Base-by-base conservation (phyloP, 2,113 vertebrate species). In the Manacus vitellinus region DNA sequence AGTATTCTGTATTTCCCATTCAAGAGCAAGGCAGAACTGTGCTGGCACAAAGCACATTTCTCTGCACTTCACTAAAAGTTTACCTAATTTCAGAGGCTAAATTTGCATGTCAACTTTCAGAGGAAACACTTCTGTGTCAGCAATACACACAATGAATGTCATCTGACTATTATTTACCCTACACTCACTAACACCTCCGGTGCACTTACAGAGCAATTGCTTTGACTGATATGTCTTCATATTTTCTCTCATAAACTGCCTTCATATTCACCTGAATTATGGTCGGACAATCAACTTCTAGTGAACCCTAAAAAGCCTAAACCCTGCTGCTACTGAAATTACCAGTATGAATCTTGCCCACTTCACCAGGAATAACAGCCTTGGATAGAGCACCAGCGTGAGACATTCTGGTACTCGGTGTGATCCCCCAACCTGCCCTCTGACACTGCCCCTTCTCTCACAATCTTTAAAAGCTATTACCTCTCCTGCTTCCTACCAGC, bases 1-100 rank as follows among this genome's bases (percentile, higher is more conserved):
- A 93, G 71, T 52, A 92, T 88, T 75, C 93, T 91, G 70, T 55
- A 65, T 93, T 95, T 92, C 74, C 62, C 93, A 93, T 81, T 72
- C 70, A 89, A 33, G 56, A 95, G 61, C 58, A 71, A 71, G 68
- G 85, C 66, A 94, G 95, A 79, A 73, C 73, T 44, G 71, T 63
- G 65, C 80, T 94, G 94, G 90, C 94, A 86, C 71, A 81, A 92
- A 82, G 27, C 74, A 74, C 63, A 6, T 43, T 66, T 67, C 87
- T 55, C 68, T 95, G 72, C 77, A 80, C 59, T 87, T 86, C 4
- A 30, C 39, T 62, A 47, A 4, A 92, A 61, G n/a, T 81, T 81
- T 78, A 41, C 79, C 76, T 61, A 37, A 43, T 46, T 82, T 85
- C 22, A 88, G 62, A 62, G 41, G 37, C 67, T 76, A 59, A 74